Evolutionary conservation across 2,113 vertebrate genomes (phyloP).

Genomic region (Tragelaphus scriptus): DNA sequence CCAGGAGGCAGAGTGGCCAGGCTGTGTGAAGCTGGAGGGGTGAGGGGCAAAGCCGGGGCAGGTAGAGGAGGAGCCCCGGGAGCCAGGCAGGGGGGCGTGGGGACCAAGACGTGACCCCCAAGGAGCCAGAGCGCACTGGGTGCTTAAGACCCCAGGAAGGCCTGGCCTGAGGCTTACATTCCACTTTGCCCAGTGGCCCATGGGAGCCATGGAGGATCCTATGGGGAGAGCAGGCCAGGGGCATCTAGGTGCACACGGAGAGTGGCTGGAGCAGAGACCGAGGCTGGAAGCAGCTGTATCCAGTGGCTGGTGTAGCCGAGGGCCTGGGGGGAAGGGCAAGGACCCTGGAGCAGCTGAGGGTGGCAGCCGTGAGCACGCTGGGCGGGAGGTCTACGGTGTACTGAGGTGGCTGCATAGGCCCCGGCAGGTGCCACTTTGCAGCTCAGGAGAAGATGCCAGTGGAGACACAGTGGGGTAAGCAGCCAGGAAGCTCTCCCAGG

Average conservation of each 20-base stretch:
- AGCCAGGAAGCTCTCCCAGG: neutral
- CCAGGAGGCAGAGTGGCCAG: neutral
- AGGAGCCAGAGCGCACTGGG: accelerated
- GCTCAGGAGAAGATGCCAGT: neutral
- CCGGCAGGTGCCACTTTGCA: neutral
- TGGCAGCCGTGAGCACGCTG: accelerated
- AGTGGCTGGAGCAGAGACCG: accelerated
- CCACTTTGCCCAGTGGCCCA: neutral
- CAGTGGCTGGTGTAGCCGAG: accelerated
- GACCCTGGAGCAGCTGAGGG: too few relatives aligned
- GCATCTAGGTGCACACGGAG: accelerated
- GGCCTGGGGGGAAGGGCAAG: too few relatives aligned
- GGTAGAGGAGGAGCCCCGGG: accelerated
- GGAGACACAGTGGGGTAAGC: neutral
- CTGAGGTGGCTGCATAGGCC: accelerated
- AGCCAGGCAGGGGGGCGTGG: accelerated
- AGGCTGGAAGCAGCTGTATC: neutral
- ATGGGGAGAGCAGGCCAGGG: neutral
- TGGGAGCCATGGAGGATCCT: neutral
- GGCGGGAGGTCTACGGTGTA: neutral
- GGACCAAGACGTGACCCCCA: accelerated
- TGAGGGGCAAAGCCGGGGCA: accelerated
- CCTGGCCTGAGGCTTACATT: neutral
- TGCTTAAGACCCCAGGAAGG: neutral
- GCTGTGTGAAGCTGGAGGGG: accelerated